Conservation (phyloP, 2,888 invertebrate species). For the Tipula confusa region DNA sequence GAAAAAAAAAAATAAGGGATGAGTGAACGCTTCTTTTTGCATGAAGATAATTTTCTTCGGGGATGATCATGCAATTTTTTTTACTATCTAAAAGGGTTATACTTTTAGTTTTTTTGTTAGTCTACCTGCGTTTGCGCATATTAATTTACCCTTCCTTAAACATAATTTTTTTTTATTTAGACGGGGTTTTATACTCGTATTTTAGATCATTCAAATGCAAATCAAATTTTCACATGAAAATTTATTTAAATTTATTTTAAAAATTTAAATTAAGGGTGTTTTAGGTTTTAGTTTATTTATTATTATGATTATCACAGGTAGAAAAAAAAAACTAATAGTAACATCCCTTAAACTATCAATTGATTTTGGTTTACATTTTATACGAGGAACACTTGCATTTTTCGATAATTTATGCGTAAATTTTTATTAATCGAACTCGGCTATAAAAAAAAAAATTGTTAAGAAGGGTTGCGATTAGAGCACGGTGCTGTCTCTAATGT, state of each 20-base stretch:
- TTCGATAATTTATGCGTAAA: constrained; percentile 20
- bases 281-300: neutral
- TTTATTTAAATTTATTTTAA: constrained; percentile 6
- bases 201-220: neutral
- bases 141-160: neutral
- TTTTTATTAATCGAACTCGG: neutral
- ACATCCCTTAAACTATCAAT: constrained; percentile 20
- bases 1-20: neutral
- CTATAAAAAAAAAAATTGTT: neutral
- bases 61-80: constrained; percentile 25
- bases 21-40: neutral
- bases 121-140: constrained; percentile 15
- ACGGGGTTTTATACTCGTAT: neutral
- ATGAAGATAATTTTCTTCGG: neutral
- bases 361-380: neutral
- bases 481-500: neutral
- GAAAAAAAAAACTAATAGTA: neutral
- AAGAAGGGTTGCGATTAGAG: neutral
- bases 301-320: constrained; percentile 25
- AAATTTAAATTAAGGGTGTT: neutral
- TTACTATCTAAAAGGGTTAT: neutral
- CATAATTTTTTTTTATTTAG: no score
- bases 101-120: neutral
- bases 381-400: constrained; percentile 20
- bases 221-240: constrained; percentile 14